These are phyloP conservation scores for Sturnira hondurensis DNA, from an alignment of 2,113 vertebrate genomes.

Conservation along the genomic window DNA sequence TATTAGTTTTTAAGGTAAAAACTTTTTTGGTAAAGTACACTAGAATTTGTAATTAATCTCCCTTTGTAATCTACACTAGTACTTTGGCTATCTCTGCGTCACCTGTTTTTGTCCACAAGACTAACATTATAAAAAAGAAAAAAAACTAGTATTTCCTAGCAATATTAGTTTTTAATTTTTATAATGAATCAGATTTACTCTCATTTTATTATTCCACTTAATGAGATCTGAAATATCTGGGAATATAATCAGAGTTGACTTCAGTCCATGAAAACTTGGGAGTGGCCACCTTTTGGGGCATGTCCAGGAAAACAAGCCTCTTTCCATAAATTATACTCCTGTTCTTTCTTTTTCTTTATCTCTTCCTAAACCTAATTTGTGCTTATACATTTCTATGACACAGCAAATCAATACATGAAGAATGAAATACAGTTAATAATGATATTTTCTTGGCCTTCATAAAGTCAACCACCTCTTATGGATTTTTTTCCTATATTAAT, in stretches of 20 bases:
- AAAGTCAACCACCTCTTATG: not conserved
- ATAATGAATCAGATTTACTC: not conserved
- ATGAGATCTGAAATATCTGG: not conserved
- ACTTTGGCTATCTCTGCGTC: not conserved
- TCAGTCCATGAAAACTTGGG: not conserved
- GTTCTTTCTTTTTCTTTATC: not conserved
- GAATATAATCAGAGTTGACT: not conserved
- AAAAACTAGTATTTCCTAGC: not conserved
- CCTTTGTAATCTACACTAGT: not conserved
- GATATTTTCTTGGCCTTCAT: not conserved
- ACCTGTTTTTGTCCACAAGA: not conserved
- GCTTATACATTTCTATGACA: not conserved
- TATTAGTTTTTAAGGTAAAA: not conserved
- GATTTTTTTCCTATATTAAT: not conserved
- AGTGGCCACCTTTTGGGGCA: not conserved
- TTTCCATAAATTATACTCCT: not conserved
- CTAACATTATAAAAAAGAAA: not conserved
- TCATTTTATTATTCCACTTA: not conserved
- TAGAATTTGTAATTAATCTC: not conserved
- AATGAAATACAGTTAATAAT: not conserved
- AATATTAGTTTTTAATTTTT: not conserved
- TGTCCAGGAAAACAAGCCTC: not conserved
- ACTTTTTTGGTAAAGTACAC: not conserved
- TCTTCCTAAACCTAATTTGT: not conserved
- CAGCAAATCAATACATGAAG: not conserved